Percentiles rank a stretch among this genome's conserved stretches.
Conservation (phyloP, 2,797 vertebrate genomes). For the Alca torda region DNA sequence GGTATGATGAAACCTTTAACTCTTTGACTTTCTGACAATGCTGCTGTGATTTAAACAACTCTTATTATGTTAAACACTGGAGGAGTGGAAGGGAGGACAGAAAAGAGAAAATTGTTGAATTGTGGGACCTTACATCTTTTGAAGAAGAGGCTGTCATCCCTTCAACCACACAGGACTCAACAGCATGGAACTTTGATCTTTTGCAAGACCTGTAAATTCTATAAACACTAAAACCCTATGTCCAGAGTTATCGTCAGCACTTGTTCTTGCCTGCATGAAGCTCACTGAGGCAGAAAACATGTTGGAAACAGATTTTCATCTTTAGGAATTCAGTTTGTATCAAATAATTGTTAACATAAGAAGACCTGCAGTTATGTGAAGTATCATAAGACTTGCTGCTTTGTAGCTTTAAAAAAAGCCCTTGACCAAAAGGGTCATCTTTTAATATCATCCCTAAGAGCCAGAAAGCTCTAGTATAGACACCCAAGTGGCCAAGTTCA, state of each 20-base stretch:
- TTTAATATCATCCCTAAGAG: not conserved
- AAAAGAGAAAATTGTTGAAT: not conserved
- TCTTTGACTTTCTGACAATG: conserved; percentile 31
- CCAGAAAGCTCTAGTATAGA: not conserved
- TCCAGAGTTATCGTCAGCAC: not conserved
- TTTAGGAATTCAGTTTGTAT: not conserved
- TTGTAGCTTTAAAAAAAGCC: not conserved
- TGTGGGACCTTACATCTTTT: not conserved
- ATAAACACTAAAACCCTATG: not conserved
- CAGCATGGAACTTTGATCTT: not conserved
- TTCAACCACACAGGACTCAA: not conserved
- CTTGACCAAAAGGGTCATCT: not conserved
- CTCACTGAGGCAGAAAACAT: not conserved
- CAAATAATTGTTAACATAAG: not conserved
- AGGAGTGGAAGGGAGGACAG: not conserved
- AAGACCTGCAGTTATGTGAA: not conserved
- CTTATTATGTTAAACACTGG: not conserved
- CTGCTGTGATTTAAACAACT: conserved; percentile 27
- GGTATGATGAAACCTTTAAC: conserved; percentile 43
- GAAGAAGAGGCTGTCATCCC: not conserved
- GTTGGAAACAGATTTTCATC: not conserved
- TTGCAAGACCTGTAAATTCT: not conserved
- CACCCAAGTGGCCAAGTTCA: not conserved
- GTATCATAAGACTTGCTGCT: not conserved
- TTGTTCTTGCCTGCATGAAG: not conserved